These are phyloP conservation scores for Maconellicoccus hirsutus DNA, from an alignment of 1,140 invertebrate species.

Conservation along the genomic window DNA sequence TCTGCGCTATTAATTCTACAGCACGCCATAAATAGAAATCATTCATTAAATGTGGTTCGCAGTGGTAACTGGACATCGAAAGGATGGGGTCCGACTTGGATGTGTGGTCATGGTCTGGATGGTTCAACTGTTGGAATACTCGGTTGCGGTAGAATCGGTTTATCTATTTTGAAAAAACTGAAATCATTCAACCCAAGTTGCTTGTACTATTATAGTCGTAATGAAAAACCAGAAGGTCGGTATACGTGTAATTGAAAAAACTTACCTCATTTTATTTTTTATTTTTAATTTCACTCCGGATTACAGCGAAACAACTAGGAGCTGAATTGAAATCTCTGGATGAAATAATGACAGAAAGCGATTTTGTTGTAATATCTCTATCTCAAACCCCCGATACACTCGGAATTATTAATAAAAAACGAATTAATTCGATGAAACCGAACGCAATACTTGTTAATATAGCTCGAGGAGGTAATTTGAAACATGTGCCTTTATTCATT, in stretches of 20 bases:
- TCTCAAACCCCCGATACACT: conserved; percentile 62
- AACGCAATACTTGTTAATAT: conserved; percentile 75
- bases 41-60: conserved; percentile 27
- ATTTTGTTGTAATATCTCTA: conserved; percentile 66
- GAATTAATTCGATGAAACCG: conserved; percentile 72
- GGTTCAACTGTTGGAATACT: conserved; percentile 74
- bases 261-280: not conserved
- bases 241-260: not conserved
- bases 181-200: conserved; percentile 55
- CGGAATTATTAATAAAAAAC: conserved; percentile 56
- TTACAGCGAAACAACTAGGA: conserved; percentile 15
- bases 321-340: conserved; percentile 23
- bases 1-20: not conserved
- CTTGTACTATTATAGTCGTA: conserved; percentile 61
- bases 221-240: conserved; percentile 40
- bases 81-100: conserved; percentile 77
- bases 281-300: no score
- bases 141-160: conserved; percentile 74
- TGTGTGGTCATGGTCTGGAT: conserved; percentile 72
- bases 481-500: not conserved
- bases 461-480: conserved; percentile 51
- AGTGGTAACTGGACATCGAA: conserved; percentile 70
- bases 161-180: conserved; percentile 56
- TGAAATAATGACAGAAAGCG: conserved; percentile 54
- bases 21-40: conserved; percentile 21